These are phyloP conservation scores for Acronicta aceris DNA, from an alignment of 2,888 invertebrate species.

Conservation along the genomic window DNA sequence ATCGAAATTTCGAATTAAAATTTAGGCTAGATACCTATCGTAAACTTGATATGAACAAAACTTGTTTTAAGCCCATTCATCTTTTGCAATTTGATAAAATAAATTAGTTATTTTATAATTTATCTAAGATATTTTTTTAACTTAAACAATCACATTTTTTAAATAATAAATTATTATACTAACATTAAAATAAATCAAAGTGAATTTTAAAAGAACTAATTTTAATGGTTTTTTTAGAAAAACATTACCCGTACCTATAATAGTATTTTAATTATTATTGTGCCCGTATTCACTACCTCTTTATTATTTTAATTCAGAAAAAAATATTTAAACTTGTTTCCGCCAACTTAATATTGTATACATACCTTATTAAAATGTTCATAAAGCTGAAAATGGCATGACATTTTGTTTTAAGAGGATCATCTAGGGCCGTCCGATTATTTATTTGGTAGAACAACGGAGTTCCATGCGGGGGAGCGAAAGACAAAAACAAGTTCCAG, in stretches of 20 bases:
- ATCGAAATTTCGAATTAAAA: conserved; percentile 3
- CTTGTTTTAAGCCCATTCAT: not conserved
- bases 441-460: conserved; percentile 64
- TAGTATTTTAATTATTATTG: too few species aligned
- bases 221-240: too few species aligned
- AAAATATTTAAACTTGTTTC: not conserved
- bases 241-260: too few species aligned
- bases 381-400: conserved; percentile 21
- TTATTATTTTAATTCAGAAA: too few species aligned
- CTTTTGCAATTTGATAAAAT: not conserved
- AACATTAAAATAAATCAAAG: not conserved
- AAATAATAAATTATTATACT: not conserved
- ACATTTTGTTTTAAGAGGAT: not conserved
- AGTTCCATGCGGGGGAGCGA: conserved; percentile 64
- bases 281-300: too few species aligned
- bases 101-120: not conserved
- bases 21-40: too few species aligned
- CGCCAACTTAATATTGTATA: not conserved
- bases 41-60: not conserved
- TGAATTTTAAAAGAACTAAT: too few species aligned
- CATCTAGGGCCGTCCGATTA: conserved; percentile 16
- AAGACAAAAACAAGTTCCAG: conserved; percentile 62
- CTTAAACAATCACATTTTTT: not conserved
- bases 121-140: not conserved
- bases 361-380: fast-evolving